A percentile compares a stretch with the other conserved stretches of the same genome.
These are phyloP conservation scores for Drosophila maculinotata DNA, from an alignment of 2,888 invertebrate genomes.

Conservation along the genomic window DNA sequence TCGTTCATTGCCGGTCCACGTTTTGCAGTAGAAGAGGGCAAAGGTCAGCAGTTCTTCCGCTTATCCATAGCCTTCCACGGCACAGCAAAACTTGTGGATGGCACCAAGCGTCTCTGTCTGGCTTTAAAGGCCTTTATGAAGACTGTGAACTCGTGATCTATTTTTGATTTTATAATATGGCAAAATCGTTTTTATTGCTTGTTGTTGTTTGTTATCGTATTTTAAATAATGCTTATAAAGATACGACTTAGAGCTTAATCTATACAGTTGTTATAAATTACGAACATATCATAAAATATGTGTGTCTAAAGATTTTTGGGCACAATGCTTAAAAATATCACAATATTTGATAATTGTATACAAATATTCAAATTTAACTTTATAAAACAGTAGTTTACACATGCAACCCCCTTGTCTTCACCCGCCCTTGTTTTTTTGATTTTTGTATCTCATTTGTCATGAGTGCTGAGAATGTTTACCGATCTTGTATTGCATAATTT, in stretches of 20 bases:
- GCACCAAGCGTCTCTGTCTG: conserved; percentile 81
- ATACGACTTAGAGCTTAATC: conserved; percentile 61
- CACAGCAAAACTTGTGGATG: conserved; percentile 82
- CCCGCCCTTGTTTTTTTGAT: not conserved
- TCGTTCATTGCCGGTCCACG: conserved; percentile 85
- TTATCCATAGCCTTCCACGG: conserved; percentile 86
- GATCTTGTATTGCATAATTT: conserved; percentile 44
- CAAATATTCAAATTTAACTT: conserved; percentile 56
- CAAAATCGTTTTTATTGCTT: conserved; percentile 57
- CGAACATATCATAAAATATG: conserved; percentile 31
- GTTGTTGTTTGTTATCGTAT: conserved; percentile 53
- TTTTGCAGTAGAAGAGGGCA: conserved; percentile 83
- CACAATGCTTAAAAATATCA: conserved; percentile 77
- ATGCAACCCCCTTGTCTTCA: conserved; percentile 14
- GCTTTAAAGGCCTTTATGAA: conserved; percentile 79
- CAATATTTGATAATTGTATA: conserved; percentile 70
- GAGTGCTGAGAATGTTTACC: conserved; percentile 52
- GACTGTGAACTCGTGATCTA: not conserved
- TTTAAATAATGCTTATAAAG: conserved; percentile 66
- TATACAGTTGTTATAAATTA: conserved; percentile 59
- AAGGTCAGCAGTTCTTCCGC: conserved; percentile 85
- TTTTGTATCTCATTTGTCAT: conserved; percentile 37
- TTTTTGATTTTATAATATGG: conserved; percentile 54
- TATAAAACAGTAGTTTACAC: conserved; percentile 44
- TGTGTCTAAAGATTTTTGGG: conserved; percentile 64